Base-by-base conservation (phyloP, 2,797 vertebrate species). In the Bufotes viridis region DNA sequence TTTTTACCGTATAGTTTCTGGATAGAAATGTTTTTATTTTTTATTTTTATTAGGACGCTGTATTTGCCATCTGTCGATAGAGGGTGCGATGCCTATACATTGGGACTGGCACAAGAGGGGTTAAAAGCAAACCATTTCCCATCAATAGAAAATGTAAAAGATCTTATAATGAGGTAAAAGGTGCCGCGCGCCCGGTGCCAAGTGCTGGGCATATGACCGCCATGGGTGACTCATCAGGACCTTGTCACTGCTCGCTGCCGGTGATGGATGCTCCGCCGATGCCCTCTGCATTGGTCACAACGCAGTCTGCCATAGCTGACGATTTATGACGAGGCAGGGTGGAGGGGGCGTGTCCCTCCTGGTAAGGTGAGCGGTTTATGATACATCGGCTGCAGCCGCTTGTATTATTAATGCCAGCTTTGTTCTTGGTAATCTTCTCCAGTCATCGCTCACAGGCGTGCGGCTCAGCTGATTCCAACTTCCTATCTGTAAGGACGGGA, bases 361-460 rank as follows among this genome's bases (percentile, higher is more conserved):
- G 49, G 69, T 58, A 60, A 42, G 57, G 57, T n/a, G 76, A 78
- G 58, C 60, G 57, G 69, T 22, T 14, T 51, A 51, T 72, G 78
- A 81, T 69, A 18, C 79, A 58, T 87, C 49, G 7, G 24, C 58
- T 24, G 14, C 24, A 78, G 81, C 61, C 10, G 17, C 22, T 69
- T 70, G 61, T 72, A 83, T 79, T 88, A 87, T 87, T 81, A 63
- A 87, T 75, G 74, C 12, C 12, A 17, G 51, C 55, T 78, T 84
- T 88, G 81, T 84, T 84, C 75, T 12, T 26, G 57, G 72, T 84
- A 78, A 82, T 81, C 86, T 70, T 51, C 80, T 57, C 58, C 55
- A 72, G 67, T 53, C 67, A 58, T 58, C 67, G 12, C 70, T 84
- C 24, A 53, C 80, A 22, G 7, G 18, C 1, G 58, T 63, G 53